Evolutionary conservation across 1,140 invertebrate genomes (phyloP).

Genomic region (Caenorhabditis tropicalis): DNA sequence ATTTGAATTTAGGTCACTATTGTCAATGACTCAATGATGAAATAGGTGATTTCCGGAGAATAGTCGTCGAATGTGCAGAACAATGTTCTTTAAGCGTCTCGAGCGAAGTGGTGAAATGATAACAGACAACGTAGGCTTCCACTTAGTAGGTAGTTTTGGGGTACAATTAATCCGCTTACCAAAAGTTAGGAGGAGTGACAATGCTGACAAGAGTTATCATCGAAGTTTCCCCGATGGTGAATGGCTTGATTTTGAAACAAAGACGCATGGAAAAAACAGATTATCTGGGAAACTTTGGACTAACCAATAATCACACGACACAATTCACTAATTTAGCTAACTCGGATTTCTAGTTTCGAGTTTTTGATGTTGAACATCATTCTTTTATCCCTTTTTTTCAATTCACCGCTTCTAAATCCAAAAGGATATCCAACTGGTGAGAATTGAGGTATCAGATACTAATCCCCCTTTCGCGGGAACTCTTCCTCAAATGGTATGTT

Average conservation of each 20-base stretch:
- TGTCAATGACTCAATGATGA: neutral
- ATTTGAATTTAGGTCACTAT: neutral
- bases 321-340: no score
- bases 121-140: conserved; percentile 28
- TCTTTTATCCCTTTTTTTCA: no score
- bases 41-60: conserved; percentile 1
- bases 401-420: neutral
- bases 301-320: neutral
- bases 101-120: neutral
- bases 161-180: conserved; percentile 43
- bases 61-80: neutral
- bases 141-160: conserved; percentile 45
- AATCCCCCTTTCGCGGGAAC: neutral
- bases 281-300: neutral
- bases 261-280: neutral
- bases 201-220: conserved; percentile 45
- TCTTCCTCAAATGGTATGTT: neutral
- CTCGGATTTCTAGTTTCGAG: no score
- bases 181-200: conserved; percentile 5
- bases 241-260: neutral
- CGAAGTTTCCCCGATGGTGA: neutral
- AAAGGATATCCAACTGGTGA: neutral
- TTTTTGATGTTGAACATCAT: no score
- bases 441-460: neutral
- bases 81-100: neutral